Evolutionary conservation across 2,797 vertebrate species (phyloP).

Genomic region (Leptoclinus maculatus): DNA sequence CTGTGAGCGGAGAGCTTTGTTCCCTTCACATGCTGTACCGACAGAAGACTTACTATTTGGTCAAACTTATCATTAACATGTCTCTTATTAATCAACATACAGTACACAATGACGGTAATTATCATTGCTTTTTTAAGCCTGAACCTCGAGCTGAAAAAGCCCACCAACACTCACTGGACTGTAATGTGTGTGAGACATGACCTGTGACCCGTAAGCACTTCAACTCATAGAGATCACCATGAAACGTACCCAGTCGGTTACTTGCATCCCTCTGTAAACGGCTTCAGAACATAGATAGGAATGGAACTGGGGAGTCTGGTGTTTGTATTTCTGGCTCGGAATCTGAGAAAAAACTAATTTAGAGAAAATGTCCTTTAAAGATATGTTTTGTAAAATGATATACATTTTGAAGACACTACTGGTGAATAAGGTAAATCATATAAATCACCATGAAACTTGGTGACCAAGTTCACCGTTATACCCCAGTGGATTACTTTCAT

Average conservation of each 20-base stretch:
- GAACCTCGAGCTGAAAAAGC: background rate
- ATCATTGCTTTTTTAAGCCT: background rate
- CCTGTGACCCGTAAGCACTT: background rate
- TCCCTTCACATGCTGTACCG: background rate
- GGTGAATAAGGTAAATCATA: background rate
- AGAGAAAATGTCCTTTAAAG: too few relatives aligned
- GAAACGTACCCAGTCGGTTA: background rate
- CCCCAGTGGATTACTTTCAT: background rate
- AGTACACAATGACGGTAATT: background rate
- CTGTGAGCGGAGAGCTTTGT: conserved; percentile 23
- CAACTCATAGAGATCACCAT: background rate
- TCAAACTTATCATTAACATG: background rate
- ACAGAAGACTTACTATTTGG: background rate
- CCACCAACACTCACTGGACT: background rate
- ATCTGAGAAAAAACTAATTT: too few relatives aligned
- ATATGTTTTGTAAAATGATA: background rate
- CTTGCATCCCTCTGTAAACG: background rate
- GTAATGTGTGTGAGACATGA: background rate
- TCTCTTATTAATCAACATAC: background rate
- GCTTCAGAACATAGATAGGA: too few relatives aligned
- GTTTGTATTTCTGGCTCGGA: too few relatives aligned
- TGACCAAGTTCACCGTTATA: background rate
- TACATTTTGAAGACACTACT: background rate
- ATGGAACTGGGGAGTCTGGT: too few relatives aligned
- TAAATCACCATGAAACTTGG: background rate